Evolutionary conservation across 2,797 vertebrate species (phyloP), one percentile per base, ranked within the genome.

Genomic region (Sebastes hubbsi): DNA sequence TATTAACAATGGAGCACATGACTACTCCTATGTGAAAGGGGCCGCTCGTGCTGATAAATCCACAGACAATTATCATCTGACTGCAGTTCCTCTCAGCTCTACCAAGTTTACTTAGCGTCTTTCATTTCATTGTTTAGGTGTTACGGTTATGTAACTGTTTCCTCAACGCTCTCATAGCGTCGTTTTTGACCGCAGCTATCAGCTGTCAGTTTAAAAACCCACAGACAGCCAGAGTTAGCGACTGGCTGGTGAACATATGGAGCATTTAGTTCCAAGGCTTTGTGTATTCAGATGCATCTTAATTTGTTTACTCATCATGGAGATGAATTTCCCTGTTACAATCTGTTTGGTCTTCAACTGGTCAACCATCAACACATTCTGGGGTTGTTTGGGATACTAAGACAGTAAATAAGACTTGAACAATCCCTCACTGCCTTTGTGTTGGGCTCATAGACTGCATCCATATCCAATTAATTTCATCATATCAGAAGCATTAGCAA

Each of bases 241-340:
- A 59, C 16, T 22, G 46, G 1, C 4, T 16, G 8, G 22, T 38
- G 5, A 75, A 67, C n/a, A 73, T 22, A 11, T 58, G 20, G 20
- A 60, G 16, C 20, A 61, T 61, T 32, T 16, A 7, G 13, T 24
- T 56, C 22, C 11, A 69, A 72, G 22, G 63, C 68, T 67, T 55
- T 80, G 56, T 78, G 59, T 70, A 46, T 82, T 84, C 64, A 60
- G 80, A 61, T 81, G 64, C 60, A 62, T 82, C 63, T 78, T 79
- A 69, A 88, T 84, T 77, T 80, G 84, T 83, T 80, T 75, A 73
- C 73, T 78, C 77, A 70, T 83, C 72, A 73, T 30, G 67, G 60
- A 82, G 82, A 87, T 85, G 75, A 76, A 72, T 72, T 74, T 66
- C 27, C 46, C 38, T 75, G 81, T 67, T 80, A 83, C n/a, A 73